Percentiles rank a stretch among this genome's conserved stretches.
phyloP scores from a whole-genome alignment of 2,113 vertebrate genomes.

The Sander vitreus region DNA sequence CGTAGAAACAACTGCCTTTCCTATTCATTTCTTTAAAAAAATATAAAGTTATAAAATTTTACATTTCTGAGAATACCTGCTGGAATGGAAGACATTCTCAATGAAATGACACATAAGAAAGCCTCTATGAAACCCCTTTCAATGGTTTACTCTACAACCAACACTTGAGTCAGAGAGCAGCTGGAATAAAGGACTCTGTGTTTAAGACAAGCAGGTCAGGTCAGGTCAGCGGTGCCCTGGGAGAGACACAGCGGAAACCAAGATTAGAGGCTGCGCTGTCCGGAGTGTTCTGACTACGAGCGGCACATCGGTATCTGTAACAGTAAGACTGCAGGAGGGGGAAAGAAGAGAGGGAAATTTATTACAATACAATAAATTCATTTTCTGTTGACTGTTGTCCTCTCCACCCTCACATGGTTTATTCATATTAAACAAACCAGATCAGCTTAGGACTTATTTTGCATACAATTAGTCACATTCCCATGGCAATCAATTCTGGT shows the following conservation, averaged over 20 bases:
- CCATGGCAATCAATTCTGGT: slow-evolving; percentile 50
- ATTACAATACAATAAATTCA: neutral
- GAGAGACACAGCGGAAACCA: slow-evolving; percentile 93
- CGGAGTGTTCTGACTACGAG: slow-evolving; percentile 95
- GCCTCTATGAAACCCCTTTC: neutral
- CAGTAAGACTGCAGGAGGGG: slow-evolving; percentile 90
- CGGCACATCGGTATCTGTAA: slow-evolving; percentile 96
- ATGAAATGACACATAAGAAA: neutral
- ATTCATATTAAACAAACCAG: slow-evolving; percentile 49
- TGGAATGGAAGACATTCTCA: neutral
- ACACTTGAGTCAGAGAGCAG: neutral
- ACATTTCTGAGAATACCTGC: neutral
- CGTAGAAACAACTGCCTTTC: neutral
- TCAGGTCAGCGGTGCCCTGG: slow-evolving; percentile 61
- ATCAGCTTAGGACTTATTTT: slow-evolving; percentile 18
- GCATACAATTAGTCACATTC: slow-evolving; percentile 41
- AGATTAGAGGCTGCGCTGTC: slow-evolving; percentile 97
- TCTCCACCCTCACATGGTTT: slow-evolving; percentile 20
- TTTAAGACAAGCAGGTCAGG: slow-evolving; percentile 24
- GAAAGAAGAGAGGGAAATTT: neutral
- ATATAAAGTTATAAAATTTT: neutral
- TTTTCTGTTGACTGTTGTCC: slow-evolving; percentile 4
- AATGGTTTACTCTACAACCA: neutral
- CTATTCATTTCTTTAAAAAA: neutral
- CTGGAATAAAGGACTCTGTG: neutral